A percentile compares a stretch with the other conserved stretches of the same genome.
These are phyloP conservation scores for Dysmachus trigonus DNA, from an alignment of 2,888 invertebrate species.

Conservation along the genomic window DNA sequence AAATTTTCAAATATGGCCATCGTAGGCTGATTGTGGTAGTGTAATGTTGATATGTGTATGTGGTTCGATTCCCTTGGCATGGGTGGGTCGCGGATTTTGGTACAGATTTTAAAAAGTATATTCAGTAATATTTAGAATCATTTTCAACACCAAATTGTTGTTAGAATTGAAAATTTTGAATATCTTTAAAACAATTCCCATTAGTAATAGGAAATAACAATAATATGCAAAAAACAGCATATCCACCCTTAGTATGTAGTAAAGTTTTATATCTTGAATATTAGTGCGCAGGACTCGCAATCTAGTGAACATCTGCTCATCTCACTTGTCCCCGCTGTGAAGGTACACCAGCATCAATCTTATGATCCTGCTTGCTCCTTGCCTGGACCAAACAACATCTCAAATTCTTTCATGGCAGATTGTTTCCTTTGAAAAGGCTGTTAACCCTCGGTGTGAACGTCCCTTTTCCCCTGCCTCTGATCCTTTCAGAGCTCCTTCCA, in stretches of 20 bases:
- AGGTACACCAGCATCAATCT: background rate
- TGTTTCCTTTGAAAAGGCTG: constrained; percentile 37
- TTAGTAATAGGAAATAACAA: background rate
- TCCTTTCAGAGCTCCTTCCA: background rate
- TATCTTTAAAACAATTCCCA: background rate
- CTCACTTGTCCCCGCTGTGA: constrained; percentile 10
- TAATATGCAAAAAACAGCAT: constrained; percentile 32
- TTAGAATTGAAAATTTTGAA: background rate
- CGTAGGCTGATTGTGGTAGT: background rate
- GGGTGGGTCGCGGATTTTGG: constrained; percentile 49
- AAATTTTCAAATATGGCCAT: constrained; percentile 43
- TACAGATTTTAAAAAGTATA: background rate
- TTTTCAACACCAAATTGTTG: background rate
- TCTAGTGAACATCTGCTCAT: background rate
- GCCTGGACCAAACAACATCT: constrained; percentile 42
- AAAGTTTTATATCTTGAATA: background rate
- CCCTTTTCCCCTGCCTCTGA: background rate
- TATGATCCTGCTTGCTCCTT: background rate
- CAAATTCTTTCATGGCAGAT: constrained; percentile 22
- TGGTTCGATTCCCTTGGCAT: constrained; percentile 46
- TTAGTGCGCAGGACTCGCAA: constrained; percentile 32
- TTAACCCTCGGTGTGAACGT: constrained; percentile 36
- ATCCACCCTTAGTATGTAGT: constrained; percentile 42
- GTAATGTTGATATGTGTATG: constrained; percentile 36
- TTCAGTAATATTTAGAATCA: background rate